These are phyloP conservation scores for Gonioctena quinquepunctata DNA, from an alignment of 1,140 invertebrate species.

Conservation along the genomic window DNA sequence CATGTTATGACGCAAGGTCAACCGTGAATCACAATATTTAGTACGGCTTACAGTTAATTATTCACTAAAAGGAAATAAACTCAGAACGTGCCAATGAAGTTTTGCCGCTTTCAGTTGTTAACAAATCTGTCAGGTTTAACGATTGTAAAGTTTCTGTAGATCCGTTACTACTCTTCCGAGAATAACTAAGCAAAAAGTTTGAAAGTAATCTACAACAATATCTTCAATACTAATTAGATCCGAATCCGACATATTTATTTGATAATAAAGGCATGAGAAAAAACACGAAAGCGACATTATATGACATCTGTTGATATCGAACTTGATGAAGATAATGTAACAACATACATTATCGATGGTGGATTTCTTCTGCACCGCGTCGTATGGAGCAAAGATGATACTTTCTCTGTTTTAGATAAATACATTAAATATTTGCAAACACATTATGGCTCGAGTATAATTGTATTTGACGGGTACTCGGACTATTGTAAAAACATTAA, in stretches of 20 bases:
- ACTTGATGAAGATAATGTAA: constrained; percentile 48
- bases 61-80: no score
- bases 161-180: constrained; percentile 52
- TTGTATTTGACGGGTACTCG: no score
- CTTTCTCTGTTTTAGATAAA: constrained; percentile 30
- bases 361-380: constrained; percentile 40
- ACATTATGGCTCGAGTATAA: no score
- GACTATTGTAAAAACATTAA: no score
- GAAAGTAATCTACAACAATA: constrained; percentile 22
- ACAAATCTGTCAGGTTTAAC: constrained; percentile 26
- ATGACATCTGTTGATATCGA: no score
- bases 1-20: no score
- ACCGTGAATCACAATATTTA: no score
- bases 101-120: constrained; percentile 13
- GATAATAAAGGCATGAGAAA: constrained; percentile 53
- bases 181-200: no score
- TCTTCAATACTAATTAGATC: constrained; percentile 52
- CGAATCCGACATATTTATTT: constrained; percentile 52
- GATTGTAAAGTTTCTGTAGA: constrained; percentile 48
- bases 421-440: constrained; percentile 28
- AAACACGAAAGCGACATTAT: constrained; percentile 50
- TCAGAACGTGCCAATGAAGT: neutral
- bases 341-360: constrained; percentile 45
- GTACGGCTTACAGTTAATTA: no score
- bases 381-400: constrained; percentile 34